phyloP scores from a whole-genome alignment of 2,888 invertebrate genomes.

The Oligia strigilis region DNA sequence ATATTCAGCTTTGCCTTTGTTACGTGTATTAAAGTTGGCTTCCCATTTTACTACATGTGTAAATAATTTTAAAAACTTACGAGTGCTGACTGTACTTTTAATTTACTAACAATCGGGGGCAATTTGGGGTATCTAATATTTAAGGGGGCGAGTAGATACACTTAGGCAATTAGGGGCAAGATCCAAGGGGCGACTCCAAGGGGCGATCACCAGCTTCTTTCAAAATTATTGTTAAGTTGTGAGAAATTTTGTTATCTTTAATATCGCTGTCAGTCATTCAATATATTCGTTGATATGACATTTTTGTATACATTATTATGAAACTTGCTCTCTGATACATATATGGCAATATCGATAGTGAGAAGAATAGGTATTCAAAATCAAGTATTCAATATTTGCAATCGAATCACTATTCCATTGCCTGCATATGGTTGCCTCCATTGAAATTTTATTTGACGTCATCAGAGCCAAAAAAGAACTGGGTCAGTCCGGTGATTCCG shows the following conservation, averaged over 20 bases:
- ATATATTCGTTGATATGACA: not conserved
- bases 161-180: too few relatives aligned
- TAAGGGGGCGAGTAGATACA: too few relatives aligned
- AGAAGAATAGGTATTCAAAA: not conserved
- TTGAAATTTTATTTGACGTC: not conserved
- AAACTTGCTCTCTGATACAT: not conserved
- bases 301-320: not conserved
- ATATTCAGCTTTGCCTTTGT: not conserved
- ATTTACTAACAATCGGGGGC: too few relatives aligned
- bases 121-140: too few relatives aligned
- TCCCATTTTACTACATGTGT: too few relatives aligned
- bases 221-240: not conserved
- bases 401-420: not conserved
- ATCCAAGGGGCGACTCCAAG: too few relatives aligned
- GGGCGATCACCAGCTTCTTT: not conserved
- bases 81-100: too few relatives aligned
- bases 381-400: not conserved
- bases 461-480: slow-evolving; percentile 22
- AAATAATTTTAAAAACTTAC: too few relatives aligned
- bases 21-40: not conserved
- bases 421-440: not conserved
- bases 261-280: not conserved
- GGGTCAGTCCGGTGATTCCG: slow-evolving; percentile 43
- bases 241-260: not conserved
- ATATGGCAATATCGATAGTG: not conserved